Percentiles rank a stretch among this genome's conserved stretches.
These are phyloP conservation scores for Chaetoderma sp. DNA, from an alignment of 2,888 invertebrate genomes.

Conservation along the genomic window DNA sequence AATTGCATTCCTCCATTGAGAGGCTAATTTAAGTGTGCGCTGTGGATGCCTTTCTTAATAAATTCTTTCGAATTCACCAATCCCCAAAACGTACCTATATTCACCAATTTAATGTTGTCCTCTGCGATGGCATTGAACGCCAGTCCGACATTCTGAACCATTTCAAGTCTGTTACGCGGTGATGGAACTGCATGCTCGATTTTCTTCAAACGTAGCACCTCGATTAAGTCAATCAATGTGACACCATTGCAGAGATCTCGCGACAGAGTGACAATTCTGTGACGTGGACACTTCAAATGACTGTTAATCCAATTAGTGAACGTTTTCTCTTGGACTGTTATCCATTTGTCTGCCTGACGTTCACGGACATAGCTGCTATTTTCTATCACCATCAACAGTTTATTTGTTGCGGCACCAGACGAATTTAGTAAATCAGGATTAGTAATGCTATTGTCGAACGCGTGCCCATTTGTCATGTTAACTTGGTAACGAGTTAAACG, in stretches of 20 bases:
- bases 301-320: constrained; percentile 99
- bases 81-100: constrained; percentile 88
- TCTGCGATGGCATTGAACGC: constrained; percentile 94
- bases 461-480: too few species aligned
- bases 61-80: too few species aligned
- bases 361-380: too few species aligned
- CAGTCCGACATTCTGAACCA: constrained; percentile 93
- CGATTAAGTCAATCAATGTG: constrained; percentile 89
- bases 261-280: constrained; percentile 83
- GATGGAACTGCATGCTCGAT: constrained; percentile 75
- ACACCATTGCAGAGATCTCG: constrained; percentile 94
- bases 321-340: constrained; percentile 77
- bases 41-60: too few species aligned
- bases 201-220: constrained; percentile 83
- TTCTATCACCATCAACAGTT: too few species aligned
- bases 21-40: too few species aligned
- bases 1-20: too few species aligned
- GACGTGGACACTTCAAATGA: constrained; percentile 64
- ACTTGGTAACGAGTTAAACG: too few species aligned
- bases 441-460: too few species aligned
- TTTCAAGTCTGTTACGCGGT: constrained; percentile 95
- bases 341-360: constrained; percentile 85
- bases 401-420: too few species aligned
- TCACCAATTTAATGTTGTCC: constrained; percentile 96
- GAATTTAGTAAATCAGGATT: too few species aligned